Conservation (phyloP, 2,888 invertebrate species). For the Morinoia aosen region DNA sequence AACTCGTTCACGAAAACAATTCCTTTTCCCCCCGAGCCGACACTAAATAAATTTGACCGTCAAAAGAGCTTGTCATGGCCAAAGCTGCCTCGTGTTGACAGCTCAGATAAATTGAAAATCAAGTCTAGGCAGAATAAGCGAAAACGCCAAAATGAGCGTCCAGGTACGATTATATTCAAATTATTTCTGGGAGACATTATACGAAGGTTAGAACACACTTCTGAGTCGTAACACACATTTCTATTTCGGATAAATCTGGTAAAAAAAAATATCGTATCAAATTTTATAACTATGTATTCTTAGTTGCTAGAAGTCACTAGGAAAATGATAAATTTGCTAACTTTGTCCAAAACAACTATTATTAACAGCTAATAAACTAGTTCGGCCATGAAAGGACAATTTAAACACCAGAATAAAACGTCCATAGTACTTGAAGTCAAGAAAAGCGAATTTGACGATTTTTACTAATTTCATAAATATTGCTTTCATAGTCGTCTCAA, state of each 20-base stretch:
- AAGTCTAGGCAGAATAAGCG: background rate
- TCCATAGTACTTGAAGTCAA: no score
- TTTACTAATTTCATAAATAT: no score
- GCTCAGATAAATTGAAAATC: background rate
- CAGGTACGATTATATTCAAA: background rate
- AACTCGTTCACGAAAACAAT: background rate
- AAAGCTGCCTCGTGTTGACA: background rate
- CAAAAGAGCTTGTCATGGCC: background rate
- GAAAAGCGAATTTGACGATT: no score
- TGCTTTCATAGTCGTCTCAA: no score
- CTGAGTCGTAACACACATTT: background rate
- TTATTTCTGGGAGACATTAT: background rate
- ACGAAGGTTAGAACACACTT: background rate
- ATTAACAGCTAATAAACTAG: no score
- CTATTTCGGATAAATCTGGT: background rate
- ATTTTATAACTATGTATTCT: no score
- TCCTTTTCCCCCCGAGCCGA: background rate
- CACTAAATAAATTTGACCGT: background rate
- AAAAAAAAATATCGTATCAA: background rate
- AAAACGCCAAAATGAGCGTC: background rate
- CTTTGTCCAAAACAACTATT: no score
- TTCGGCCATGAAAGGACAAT: no score
- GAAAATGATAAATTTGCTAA: no score
- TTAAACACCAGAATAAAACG: no score
- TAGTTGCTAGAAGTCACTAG: no score